Evolutionary conservation across 30 jellyfish, hydroid and myxozoan genomes (phyloP).

Genomic region (Cassiopea andromeda): DNA sequence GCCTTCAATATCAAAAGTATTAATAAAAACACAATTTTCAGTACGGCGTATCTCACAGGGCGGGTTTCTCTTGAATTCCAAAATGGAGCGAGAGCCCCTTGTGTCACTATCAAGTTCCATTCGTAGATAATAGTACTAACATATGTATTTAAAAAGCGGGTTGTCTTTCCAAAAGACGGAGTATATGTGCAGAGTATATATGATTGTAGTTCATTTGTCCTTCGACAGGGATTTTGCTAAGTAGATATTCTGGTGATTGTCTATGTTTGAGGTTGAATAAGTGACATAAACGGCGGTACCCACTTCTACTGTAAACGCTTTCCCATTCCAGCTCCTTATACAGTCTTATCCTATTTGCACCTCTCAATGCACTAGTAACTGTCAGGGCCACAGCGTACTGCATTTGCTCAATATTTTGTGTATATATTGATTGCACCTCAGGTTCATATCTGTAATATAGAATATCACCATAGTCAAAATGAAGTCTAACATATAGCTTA

Average conservation of each 20-base stretch:
- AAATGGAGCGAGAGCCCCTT: neutral
- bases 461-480: neutral
- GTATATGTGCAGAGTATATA: neutral
- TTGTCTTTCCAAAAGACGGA: slow-evolving; percentile 17
- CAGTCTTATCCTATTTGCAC: neutral
- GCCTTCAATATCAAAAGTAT: slow-evolving; percentile 30
- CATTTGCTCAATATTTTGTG: neutral
- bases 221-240: slow-evolving; percentile 14
- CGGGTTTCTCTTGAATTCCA: neutral
- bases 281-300: neutral
- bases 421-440: neutral
- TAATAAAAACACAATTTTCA: neutral
- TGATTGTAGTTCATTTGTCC: neutral
- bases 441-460: neutral
- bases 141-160: slow-evolving; percentile 12
- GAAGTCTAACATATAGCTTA: neutral
- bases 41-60: neutral
- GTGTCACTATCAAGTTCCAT: slow-evolving; percentile 15
- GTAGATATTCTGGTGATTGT: slow-evolving; percentile 2
- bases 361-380: neutral
- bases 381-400: neutral
- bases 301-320: neutral
- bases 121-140: neutral
- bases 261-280: neutral
- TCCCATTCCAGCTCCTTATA: neutral